These are phyloP conservation scores for Anodontia alba DNA, from an alignment of 2,888 invertebrate genomes.

Conservation along the genomic window DNA sequence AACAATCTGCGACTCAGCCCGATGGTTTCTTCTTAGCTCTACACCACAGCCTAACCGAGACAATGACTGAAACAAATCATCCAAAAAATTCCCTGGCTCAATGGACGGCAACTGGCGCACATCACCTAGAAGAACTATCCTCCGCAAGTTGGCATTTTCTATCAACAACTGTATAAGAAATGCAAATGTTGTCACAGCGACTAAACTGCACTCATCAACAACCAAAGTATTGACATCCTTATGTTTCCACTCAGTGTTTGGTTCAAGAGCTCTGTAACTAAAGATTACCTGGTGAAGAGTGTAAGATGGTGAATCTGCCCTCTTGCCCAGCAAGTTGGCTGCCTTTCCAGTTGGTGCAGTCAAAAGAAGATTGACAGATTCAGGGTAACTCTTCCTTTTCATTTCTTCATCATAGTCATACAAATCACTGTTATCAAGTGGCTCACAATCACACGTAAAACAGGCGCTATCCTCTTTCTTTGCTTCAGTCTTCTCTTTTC, in stretches of 20 bases:
- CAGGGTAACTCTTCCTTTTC: conserved; percentile 6
- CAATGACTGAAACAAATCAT: conserved; percentile 67
- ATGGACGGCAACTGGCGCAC: conserved; percentile 81
- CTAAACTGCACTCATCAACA: conserved; percentile 81
- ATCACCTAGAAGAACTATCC: conserved; percentile 80
- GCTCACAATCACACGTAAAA: neutral
- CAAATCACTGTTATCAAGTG: conserved; percentile 4
- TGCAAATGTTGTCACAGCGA: conserved; percentile 76
- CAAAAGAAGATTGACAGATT: conserved; percentile 60
- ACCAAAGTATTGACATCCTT: conserved; percentile 69
- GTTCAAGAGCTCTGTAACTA: conserved; percentile 54
- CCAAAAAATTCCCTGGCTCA: conserved; percentile 81
- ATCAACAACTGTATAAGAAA: conserved; percentile 72
- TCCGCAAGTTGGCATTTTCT: conserved; percentile 65
- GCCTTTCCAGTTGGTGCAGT: conserved; percentile 82
- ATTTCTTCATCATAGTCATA: neutral
- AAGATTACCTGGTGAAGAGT: conserved; percentile 78
- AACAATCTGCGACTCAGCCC: conserved; percentile 79
- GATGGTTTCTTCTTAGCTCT: conserved; percentile 77
- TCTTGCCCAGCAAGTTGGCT: conserved; percentile 78
- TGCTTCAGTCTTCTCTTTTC: too few relatives aligned
- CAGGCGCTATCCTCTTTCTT: neutral
- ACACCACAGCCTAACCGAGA: conserved; percentile 65
- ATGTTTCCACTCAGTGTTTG: conserved; percentile 66
- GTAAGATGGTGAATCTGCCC: conserved; percentile 70